These are phyloP conservation scores for Catostomus latipinnis DNA, from an alignment of 2,797 vertebrate species.

Conservation along the genomic window DNA sequence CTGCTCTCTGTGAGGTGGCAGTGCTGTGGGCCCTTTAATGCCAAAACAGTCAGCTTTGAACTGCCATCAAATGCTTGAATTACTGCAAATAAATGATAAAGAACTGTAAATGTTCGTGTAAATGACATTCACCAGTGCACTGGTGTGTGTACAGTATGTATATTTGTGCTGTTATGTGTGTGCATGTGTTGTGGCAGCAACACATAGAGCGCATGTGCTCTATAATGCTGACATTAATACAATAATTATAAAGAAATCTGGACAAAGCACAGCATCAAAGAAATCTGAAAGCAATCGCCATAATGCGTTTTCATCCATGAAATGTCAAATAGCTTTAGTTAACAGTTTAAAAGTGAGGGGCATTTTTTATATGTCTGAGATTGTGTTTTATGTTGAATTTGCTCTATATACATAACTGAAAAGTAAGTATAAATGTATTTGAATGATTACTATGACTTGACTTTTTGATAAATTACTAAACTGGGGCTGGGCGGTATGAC, in stretches of 20 bases:
- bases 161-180: neutral
- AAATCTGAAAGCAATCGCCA: neutral
- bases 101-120: neutral
- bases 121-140: neutral
- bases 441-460: no score
- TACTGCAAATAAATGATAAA: slow-evolving; percentile 16
- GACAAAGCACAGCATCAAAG: neutral
- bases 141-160: neutral
- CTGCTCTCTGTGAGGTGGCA: slow-evolving; percentile 1
- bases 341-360: neutral
- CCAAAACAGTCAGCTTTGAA: slow-evolving; percentile 25
- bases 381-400: neutral
- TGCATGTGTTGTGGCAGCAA: neutral
- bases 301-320: neutral
- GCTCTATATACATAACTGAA: neutral
- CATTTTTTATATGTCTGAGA: neutral
- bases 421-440: neutral
- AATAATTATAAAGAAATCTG: slow-evolving; percentile 1
- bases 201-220: neutral
- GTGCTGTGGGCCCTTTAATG: slow-evolving; percentile 23
- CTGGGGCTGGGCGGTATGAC: no score
- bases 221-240: neutral
- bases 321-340: neutral
- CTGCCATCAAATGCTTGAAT: slow-evolving; percentile 32
- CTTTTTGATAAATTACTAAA: no score